Evolutionary conservation across 2,888 invertebrate species (phyloP).

Genomic region (Meteorus colon): DNA sequence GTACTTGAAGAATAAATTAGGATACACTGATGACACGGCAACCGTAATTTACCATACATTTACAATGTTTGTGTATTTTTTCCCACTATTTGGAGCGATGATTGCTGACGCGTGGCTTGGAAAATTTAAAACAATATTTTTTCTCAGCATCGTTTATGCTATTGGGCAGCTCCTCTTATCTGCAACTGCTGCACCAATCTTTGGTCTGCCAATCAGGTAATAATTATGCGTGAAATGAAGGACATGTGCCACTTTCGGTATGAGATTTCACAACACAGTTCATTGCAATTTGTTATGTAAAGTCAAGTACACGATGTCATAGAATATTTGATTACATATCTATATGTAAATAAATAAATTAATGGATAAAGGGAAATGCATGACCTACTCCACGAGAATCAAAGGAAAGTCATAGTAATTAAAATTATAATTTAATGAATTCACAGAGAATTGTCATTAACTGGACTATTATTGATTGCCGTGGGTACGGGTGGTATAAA

Average conservation of each 20-base stretch:
- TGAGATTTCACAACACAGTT: constrained; percentile 13
- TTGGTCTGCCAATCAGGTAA: constrained; percentile 78
- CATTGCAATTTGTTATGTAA: constrained; percentile 22
- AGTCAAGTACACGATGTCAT: neutral
- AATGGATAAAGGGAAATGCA: neutral
- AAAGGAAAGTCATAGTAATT: neutral
- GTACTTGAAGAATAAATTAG: constrained; percentile 87
- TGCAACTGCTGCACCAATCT: constrained; percentile 78
- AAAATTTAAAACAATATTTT: constrained; percentile 92
- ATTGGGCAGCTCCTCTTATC: constrained; percentile 87
- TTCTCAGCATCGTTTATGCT: constrained; percentile 90
- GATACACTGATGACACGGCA: constrained; percentile 82
- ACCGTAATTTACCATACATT: constrained; percentile 93
- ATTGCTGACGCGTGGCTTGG: constrained; percentile 95
- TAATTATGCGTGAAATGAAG: constrained; percentile 49
- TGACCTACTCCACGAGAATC: neutral
- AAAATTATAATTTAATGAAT: constrained; percentile 45
- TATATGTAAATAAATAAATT: constrained; percentile 17
- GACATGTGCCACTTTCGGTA: constrained; percentile 44
- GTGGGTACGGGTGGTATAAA: constrained; percentile 91
- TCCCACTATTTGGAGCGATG: constrained; percentile 92
- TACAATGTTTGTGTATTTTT: constrained; percentile 91
- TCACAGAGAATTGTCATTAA: constrained; percentile 78
- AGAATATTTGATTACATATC: constrained; percentile 15
- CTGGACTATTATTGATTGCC: constrained; percentile 85